Evolutionary conservation across 2,113 vertebrate species (phyloP), one percentile per base, ranked within the genome.

Genomic region (Apodemus sylvaticus): DNA sequence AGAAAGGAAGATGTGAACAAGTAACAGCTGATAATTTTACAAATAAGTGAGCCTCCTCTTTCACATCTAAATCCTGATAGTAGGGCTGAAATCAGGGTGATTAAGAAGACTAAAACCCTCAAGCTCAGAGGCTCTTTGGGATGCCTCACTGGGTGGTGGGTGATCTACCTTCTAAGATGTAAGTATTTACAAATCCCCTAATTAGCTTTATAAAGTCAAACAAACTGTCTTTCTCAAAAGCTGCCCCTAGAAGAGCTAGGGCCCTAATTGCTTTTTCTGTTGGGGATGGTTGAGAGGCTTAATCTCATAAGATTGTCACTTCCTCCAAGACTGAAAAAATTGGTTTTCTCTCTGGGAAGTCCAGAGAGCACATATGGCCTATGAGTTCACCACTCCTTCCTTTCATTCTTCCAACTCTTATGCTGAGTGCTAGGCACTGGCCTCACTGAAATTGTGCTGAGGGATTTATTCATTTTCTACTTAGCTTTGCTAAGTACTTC

Each of bases 1-100:
- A 24, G 0, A 5, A 6, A 51, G 55, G 24, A 66, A 0, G 0
- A 0, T 36, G 2, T n/a, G 12, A n/a, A 17, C 11, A 71, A 20
- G 2, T 66, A 6, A 86, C 64, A 26, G 0, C 14, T 91, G 62
- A 90, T 24, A 13, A 36, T 62, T 3, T 86, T 74, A 55, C 3
- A 0, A 64, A 58, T 83, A 88, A 20, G 20, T 89, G 1, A 55
- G 2, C 55, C 36, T 39, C 93, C 16, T 29, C 62, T 86, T 79
- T 89, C 51, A 53, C n/a, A 71, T 94, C 89, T 53, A 19, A 8
- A 82, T 66, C 5, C 1, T 55, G n/a, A 0, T 86, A 81, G 4
- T 16, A 5, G 34, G 16, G 4, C 7, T 71, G 24, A 22, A 66
- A 73, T 94, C 8, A 4, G 9, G 7, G 16, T 22, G 4, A 71